Evolutionary conservation across 1,140 invertebrate species (phyloP).

Genomic region (Delia radicum): DNA sequence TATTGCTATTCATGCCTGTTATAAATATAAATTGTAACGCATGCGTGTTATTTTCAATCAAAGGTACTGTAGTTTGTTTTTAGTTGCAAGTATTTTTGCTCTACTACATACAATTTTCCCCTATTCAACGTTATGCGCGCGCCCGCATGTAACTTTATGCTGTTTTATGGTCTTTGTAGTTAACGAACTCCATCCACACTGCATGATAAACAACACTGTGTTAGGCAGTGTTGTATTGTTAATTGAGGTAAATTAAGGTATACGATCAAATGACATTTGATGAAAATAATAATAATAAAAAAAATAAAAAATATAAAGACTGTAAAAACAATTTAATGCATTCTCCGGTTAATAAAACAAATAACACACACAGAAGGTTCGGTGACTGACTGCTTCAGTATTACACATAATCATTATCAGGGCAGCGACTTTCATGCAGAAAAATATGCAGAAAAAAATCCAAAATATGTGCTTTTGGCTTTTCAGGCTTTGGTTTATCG

Average conservation of each 20-base stretch:
- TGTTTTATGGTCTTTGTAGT: background rate
- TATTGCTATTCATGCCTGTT: too few relatives aligned
- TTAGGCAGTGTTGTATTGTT: conserved; percentile 33
- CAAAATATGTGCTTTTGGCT: too few relatives aligned
- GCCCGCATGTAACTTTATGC: conserved; percentile 17
- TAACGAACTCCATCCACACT: background rate
- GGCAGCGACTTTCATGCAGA: too few relatives aligned
- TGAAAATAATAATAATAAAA: background rate
- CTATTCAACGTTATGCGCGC: background rate
- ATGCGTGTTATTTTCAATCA: background rate
- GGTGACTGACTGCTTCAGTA: background rate
- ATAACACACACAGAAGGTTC: background rate
- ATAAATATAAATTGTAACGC: background rate
- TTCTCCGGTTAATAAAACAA: background rate
- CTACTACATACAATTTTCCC: background rate
- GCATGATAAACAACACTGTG: background rate
- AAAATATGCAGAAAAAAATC: too few relatives aligned
- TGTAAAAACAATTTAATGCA: background rate
- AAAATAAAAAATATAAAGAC: background rate
- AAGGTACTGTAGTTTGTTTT: background rate
- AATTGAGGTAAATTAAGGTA: conserved; percentile 57
- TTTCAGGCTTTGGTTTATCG: too few relatives aligned
- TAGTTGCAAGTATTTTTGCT: background rate
- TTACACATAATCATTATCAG: background rate
- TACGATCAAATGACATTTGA: conserved; percentile 43